phyloP scores from a whole-genome alignment of 2,113 vertebrate genomes.

The Ibidorhyncha struthersii region DNA sequence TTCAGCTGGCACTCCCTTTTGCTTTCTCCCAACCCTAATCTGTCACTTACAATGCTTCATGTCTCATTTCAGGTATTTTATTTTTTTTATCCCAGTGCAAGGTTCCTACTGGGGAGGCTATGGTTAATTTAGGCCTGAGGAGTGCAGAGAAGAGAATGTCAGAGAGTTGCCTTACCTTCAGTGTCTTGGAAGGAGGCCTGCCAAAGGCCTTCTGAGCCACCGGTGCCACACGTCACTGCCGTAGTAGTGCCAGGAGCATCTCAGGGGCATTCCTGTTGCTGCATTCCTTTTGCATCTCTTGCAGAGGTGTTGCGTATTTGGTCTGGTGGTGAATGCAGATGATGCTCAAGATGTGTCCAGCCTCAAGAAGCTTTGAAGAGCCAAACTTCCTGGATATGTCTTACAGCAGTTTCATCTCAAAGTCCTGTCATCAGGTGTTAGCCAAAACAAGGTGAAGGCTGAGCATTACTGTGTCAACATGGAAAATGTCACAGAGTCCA shows the following conservation, averaged over 20 bases:
- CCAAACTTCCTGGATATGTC: neutral
- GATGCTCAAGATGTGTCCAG: neutral
- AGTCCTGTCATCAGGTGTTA: neutral
- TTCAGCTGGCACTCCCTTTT: neutral
- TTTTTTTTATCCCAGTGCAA: neutral
- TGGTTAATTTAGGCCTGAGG: neutral
- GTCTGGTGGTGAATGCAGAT: neutral
- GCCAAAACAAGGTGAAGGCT: neutral
- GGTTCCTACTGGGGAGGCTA: neutral
- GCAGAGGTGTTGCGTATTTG: neutral
- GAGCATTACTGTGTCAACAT: neutral
- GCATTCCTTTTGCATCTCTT: neutral
- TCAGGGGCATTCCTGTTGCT: neutral
- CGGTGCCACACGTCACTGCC: neutral
- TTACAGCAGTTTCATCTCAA: neutral
- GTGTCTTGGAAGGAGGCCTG: neutral
- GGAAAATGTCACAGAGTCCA: neutral
- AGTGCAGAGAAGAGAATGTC: neutral
- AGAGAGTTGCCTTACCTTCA: slow-evolving; percentile 55
- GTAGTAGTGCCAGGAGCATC: neutral
- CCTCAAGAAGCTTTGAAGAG: neutral
- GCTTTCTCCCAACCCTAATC: neutral
- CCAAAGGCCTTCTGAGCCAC: neutral
- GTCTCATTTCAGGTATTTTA: neutral
- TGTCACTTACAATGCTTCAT: neutral